Evolutionary conservation across 2,113 vertebrate genomes (phyloP).

Genomic region (Ictidomys tridecemlineatus): DNA sequence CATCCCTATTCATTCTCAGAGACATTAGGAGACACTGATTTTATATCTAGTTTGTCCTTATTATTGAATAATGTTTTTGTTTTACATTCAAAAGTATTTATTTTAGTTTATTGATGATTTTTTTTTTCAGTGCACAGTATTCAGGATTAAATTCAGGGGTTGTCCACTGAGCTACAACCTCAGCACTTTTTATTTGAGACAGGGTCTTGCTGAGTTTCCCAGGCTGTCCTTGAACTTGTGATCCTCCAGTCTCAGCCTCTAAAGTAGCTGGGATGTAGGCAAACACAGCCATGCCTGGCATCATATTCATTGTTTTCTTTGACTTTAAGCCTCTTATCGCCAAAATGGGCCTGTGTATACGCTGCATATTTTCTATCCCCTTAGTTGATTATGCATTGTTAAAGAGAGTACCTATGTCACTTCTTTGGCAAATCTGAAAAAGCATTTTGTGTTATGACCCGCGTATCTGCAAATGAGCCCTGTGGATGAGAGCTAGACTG

Average conservation of each 20-base stretch:
- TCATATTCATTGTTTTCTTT: conserved; percentile 13
- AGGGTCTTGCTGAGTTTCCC: too few species aligned
- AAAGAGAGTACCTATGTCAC: conserved; percentile 68
- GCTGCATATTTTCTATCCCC: background rate
- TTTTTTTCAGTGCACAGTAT: too few species aligned
- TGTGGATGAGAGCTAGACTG: conserved; percentile 81
- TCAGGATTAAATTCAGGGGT: too few species aligned
- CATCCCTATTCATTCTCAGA: background rate
- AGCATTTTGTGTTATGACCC: conserved; percentile 81
- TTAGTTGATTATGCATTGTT: conserved; percentile 67
- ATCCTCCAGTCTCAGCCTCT: too few species aligned
- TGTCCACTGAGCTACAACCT: too few species aligned
- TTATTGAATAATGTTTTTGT: background rate
- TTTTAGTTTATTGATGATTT: conserved; percentile 2
- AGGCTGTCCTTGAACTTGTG: too few species aligned
- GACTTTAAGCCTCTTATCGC: conserved; percentile 2
- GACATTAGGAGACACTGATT: background rate
- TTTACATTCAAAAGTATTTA: conserved; percentile 25
- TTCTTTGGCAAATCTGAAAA: conserved; percentile 81
- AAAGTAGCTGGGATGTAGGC: too few species aligned
- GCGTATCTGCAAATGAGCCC: conserved; percentile 80
- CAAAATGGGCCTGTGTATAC: background rate
- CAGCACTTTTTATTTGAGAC: too few species aligned
- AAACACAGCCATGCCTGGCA: too few species aligned
- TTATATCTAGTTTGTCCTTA: background rate